phyloP scores from a whole-genome alignment of 2,888 invertebrate genomes.

The Ophion slaviceki region DNA sequence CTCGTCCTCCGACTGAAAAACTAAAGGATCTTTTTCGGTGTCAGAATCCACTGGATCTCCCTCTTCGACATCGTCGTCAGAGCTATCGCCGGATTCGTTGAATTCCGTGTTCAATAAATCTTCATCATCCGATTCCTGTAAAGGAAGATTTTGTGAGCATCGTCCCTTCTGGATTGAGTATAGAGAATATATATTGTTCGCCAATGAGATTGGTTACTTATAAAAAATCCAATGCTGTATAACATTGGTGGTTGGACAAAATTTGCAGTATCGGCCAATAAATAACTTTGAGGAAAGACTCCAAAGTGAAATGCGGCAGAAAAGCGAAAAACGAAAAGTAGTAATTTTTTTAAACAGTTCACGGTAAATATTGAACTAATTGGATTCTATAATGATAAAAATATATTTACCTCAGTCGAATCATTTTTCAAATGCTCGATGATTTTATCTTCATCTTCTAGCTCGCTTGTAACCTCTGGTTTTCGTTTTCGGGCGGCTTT shows the following conservation, averaged over 20 bases:
- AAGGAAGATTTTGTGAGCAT: neutral
- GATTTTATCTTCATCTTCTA: conserved; percentile 53
- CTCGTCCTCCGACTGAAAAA: conserved; percentile 86
- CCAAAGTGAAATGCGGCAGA: too few relatives aligned
- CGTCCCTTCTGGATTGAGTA: neutral
- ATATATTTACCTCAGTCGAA: conserved; percentile 39
- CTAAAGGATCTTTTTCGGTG: conserved; percentile 76
- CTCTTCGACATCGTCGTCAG: conserved; percentile 83
- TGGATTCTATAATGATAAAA: neutral
- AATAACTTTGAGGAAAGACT: too few relatives aligned
- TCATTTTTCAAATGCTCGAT: conserved; percentile 61
- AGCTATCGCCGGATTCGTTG: conserved; percentile 83
- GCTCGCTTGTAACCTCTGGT: conserved; percentile 51
- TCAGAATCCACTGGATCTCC: conserved; percentile 84
- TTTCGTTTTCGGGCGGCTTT: conserved; percentile 74
- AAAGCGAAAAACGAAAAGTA: too few relatives aligned
- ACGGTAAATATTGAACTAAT: too few relatives aligned
- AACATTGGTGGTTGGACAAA: neutral
- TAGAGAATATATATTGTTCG: neutral
- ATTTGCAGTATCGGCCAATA: too few relatives aligned
- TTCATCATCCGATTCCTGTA: conserved; percentile 77
- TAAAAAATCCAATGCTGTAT: neutral
- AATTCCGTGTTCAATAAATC: conserved; percentile 76
- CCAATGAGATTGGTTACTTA: neutral
- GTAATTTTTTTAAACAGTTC: too few relatives aligned